These are phyloP conservation scores for Aphrophora alni DNA, from an alignment of 2,888 invertebrate genomes.

Conservation along the genomic window DNA sequence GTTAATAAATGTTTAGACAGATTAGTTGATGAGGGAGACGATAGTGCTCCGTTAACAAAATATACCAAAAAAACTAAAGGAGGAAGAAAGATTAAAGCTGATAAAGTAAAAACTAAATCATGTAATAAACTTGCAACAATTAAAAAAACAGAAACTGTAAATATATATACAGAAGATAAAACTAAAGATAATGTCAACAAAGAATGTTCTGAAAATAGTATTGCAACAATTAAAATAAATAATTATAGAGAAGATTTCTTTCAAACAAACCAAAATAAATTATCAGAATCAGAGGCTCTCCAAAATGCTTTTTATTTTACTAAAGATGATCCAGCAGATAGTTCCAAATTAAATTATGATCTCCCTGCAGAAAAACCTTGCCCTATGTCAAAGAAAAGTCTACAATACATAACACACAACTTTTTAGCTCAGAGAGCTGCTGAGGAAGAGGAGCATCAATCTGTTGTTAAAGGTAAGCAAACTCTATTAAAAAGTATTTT, in stretches of 20 bases:
- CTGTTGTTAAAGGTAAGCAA: background rate
- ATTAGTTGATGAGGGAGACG: no score
- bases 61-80: no score
- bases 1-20: no score
- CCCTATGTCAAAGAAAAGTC: background rate
- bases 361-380: background rate
- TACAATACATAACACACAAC: background rate
- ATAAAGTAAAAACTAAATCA: no score
- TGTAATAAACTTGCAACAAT: no score
- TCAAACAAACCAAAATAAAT: background rate
- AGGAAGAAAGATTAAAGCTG: no score
- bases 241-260: background rate
- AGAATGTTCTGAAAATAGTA: no score
- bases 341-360: background rate
- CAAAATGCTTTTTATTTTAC: background rate
- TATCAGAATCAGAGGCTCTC: background rate
- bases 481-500: background rate
- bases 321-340: background rate
- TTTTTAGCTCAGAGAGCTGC: background rate
- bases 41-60: no score
- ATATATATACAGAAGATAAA: no score
- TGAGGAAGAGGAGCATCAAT: background rate
- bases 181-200: no score
- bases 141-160: no score
- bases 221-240: no score